Evolutionary conservation across 2,888 invertebrate species (phyloP).

Genomic region (Augiades crinisus): DNA sequence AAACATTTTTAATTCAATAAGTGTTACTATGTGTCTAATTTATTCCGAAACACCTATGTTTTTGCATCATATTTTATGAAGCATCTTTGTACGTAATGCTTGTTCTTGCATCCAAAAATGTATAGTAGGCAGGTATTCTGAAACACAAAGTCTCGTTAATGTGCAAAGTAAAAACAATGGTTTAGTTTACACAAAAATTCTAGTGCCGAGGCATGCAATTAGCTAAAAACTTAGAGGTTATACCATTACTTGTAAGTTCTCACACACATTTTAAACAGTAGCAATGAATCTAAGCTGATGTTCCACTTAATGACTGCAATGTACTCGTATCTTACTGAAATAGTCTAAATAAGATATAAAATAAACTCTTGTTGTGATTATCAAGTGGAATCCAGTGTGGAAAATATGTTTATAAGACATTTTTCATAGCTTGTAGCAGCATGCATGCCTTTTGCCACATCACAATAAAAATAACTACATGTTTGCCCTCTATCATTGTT

Average conservation of each 20-base stretch:
- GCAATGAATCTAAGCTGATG: background rate
- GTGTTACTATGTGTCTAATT: background rate
- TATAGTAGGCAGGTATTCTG: background rate
- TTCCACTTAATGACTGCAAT: background rate
- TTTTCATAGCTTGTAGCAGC: background rate
- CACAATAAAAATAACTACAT: background rate
- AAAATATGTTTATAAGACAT: background rate
- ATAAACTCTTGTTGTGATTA: background rate
- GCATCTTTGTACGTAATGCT: background rate
- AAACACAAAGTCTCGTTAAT: too few species aligned
- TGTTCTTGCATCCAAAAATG: background rate
- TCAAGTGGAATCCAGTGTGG: background rate
- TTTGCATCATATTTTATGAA: background rate
- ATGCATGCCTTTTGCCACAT: background rate
- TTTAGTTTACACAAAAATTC: too few species aligned
- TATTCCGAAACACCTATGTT: background rate
- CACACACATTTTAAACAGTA: background rate
- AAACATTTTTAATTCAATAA: background rate
- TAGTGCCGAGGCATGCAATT: too few species aligned
- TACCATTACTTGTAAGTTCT: too few species aligned
- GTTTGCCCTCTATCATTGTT: background rate
- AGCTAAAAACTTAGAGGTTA: too few species aligned
- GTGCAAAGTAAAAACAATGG: too few species aligned
- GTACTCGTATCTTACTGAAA: background rate
- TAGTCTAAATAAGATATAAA: background rate